phyloP scores from a whole-genome alignment of 2,888 invertebrate genomes.

The Tholera decimalis region DNA sequence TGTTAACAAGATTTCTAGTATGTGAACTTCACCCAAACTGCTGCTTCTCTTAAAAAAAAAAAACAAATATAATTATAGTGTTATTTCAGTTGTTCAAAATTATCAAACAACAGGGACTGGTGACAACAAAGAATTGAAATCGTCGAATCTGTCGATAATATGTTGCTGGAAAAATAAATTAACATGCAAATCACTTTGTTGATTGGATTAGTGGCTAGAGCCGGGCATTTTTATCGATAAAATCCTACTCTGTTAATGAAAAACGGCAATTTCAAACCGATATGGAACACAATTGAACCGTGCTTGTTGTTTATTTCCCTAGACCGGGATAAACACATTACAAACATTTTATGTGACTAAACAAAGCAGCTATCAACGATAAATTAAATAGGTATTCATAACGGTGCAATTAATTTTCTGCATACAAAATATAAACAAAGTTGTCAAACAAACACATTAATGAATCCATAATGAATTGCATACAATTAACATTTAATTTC shows the following conservation, averaged over 20 bases:
- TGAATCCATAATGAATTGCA: constrained; percentile 16
- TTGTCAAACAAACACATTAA: constrained; percentile 23
- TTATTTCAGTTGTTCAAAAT: constrained; percentile 8
- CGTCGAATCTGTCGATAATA: constrained; percentile 23
- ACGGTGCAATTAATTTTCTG: constrained; percentile 14
- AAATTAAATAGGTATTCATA: constrained; percentile 33
- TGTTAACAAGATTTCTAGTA: too few species aligned
- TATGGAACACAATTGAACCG: background rate
- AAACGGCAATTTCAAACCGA: background rate
- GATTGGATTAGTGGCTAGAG: background rate
- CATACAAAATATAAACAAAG: constrained; percentile 27
- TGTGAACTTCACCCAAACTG: too few species aligned
- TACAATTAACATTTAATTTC: constrained; percentile 16
- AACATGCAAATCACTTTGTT: constrained; percentile 31
- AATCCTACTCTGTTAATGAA: background rate
- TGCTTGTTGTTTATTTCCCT: background rate
- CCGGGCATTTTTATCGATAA: constrained; percentile 17
- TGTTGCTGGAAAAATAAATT: constrained; percentile 11
- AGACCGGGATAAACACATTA: background rate
- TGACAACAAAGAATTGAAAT: constrained; percentile 17
- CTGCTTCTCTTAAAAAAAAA: too few species aligned
- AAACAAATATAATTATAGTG: too few species aligned
- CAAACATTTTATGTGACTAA: constrained; percentile 1
- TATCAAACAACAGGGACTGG: constrained; percentile 7
- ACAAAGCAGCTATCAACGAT: constrained; percentile 14